These are phyloP conservation scores for Drosophila navojoa DNA, from an alignment of 1,140 invertebrate genomes.

Conservation along the genomic window DNA sequence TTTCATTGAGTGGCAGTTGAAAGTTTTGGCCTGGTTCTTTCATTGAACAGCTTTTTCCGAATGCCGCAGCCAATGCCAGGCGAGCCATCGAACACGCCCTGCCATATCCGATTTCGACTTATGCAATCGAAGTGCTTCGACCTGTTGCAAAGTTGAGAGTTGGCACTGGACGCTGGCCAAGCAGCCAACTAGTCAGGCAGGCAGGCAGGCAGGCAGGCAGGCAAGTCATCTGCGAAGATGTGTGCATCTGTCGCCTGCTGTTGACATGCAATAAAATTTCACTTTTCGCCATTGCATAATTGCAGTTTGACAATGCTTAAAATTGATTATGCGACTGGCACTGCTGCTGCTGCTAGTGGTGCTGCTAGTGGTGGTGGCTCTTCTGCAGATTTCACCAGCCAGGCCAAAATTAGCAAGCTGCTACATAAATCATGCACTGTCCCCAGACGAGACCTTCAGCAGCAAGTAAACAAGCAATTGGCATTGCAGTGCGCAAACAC, in stretches of 20 bases:
- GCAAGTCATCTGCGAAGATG: conserved; percentile 72
- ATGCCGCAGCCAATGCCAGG: conserved; percentile 25
- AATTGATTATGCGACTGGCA: conserved; percentile 69
- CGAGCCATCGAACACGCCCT: conserved; percentile 33
- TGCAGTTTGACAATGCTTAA: conserved; percentile 82
- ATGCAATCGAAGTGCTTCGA: conserved; percentile 57
- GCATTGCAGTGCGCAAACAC: conserved; percentile 3
- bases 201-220: not conserved
- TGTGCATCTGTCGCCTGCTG: conserved; percentile 40
- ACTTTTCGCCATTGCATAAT: conserved; percentile 80
- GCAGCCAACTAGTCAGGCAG: not conserved
- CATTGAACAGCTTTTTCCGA: conserved; percentile 10
- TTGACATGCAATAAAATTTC: conserved; percentile 81
- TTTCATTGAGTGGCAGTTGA: conserved; percentile 9
- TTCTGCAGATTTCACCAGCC: conserved; percentile 63
- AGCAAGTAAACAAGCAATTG: conserved; percentile 4
- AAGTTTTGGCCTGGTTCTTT: conserved; percentile 34
- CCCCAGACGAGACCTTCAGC: conserved; percentile 38
- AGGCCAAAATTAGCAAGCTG: conserved; percentile 62
- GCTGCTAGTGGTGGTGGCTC: conserved; percentile 11
- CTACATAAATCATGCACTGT: conserved; percentile 68
- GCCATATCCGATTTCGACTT: conserved; percentile 67
- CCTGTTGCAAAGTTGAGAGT: conserved; percentile 76
- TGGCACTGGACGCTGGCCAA: conserved; percentile 51
- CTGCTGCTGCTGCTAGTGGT: no score